Percentiles rank a stretch among this genome's conserved stretches.
phyloP scores from a whole-genome alignment of 2,888 invertebrate genomes.

The Leptinotarsa haldemani region DNA sequence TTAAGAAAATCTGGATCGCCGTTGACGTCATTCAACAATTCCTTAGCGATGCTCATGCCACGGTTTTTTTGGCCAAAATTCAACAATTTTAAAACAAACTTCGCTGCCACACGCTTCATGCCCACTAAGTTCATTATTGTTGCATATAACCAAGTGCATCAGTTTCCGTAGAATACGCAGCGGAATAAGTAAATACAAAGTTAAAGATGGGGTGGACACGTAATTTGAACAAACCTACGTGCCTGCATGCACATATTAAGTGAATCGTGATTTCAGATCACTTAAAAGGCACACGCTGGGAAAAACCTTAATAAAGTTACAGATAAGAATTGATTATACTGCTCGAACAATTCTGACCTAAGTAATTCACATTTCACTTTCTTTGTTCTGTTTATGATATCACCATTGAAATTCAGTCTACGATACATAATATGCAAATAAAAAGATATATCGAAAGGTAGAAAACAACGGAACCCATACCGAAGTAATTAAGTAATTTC shows the following conservation, averaged over 20 bases:
- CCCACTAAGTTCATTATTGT: neutral
- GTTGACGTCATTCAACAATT: no score
- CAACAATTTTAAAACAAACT: no score
- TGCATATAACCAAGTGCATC: neutral
- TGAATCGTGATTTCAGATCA: neutral
- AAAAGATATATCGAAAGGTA: no score
- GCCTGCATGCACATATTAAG: neutral
- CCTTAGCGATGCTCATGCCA: no score
- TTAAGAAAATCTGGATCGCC: no score
- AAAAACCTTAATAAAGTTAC: neutral
- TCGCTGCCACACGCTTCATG: no score
- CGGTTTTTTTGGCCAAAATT: no score
- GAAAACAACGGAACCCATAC: no score
- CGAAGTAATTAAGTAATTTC: no score
- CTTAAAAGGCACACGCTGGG: neutral
- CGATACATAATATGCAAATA: no score
- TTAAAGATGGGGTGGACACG: neutral
- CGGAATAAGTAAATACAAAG: neutral
- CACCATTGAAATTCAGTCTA: no score
- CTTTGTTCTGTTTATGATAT: neutral
- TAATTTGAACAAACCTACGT: neutral
- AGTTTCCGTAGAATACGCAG: neutral
- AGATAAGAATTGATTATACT: neutral
- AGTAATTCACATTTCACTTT: neutral
- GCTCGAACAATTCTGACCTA: neutral